Evolutionary conservation across 2,888 invertebrate genomes (phyloP).

Genomic region (Aspidiotus destructor): DNA sequence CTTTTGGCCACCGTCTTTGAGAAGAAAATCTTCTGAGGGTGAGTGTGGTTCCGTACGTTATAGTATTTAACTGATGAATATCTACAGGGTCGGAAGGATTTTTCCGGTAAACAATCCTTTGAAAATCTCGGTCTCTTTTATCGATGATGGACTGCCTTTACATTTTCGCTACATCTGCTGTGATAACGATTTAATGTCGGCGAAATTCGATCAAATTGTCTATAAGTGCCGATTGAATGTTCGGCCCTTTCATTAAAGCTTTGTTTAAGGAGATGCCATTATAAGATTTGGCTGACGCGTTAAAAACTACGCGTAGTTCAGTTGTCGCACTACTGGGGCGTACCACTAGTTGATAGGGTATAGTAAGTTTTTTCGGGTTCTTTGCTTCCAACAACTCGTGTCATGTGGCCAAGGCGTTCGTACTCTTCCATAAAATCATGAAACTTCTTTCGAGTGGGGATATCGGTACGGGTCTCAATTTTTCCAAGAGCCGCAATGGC

Average conservation of each 20-base stretch:
- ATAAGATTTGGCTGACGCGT: neutral
- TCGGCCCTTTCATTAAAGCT: neutral
- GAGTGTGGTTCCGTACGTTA: neutral
- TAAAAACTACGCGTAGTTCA: neutral
- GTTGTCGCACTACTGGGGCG: neutral
- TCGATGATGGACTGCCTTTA: neutral
- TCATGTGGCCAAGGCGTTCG: neutral
- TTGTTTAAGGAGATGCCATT: neutral
- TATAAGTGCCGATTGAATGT: neutral
- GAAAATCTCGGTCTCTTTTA: neutral
- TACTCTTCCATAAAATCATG: neutral
- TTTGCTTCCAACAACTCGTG: neutral
- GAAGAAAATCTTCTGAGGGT: constrained; percentile 3
- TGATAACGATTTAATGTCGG: neutral
- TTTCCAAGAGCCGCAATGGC: too few species aligned
- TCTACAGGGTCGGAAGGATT: neutral
- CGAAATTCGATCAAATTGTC: neutral
- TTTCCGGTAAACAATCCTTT: neutral
- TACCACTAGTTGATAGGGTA: neutral
- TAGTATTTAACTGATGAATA: neutral
- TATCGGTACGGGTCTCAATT: too few species aligned
- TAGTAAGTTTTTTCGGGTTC: neutral
- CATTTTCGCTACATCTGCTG: neutral
- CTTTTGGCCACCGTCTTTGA: neutral
- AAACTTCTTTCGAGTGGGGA: neutral